phyloP scores from a whole-genome alignment of 1,140 invertebrate species.

The Mactra quadrangularis region DNA sequence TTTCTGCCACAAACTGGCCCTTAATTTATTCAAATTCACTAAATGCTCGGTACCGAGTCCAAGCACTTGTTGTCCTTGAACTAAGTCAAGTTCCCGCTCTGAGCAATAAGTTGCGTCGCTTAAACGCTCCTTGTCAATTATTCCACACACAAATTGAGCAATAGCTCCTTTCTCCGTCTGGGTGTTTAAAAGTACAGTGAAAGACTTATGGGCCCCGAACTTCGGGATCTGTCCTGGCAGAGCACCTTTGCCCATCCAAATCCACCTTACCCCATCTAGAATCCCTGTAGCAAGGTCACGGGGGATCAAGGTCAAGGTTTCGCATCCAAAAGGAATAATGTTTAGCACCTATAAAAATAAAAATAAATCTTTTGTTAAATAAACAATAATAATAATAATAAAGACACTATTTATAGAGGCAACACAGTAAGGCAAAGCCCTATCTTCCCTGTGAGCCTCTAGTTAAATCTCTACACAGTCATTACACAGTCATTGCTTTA shows the following conservation, averaged over 20 bases:
- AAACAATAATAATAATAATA: too few relatives aligned
- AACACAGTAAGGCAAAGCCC: too few relatives aligned
- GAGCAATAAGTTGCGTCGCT: neutral
- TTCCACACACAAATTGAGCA: slow-evolving; percentile 8
- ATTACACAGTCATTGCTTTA: too few relatives aligned
- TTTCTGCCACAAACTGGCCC: too few relatives aligned
- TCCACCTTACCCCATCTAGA: slow-evolving; percentile 53
- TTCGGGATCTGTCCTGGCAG: slow-evolving; percentile 26
- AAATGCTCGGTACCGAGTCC: too few relatives aligned
- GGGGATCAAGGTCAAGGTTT: slow-evolving; percentile 57
- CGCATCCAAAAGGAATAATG: slow-evolving; percentile 62
- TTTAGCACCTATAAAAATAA: slow-evolving; percentile 50
- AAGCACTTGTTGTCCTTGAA: too few relatives aligned
- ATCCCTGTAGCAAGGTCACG: slow-evolving; percentile 31
- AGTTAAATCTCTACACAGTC: too few relatives aligned
- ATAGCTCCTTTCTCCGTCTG: slow-evolving; percentile 1
- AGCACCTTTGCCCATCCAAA: slow-evolving; percentile 26
- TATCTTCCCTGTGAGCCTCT: too few relatives aligned
- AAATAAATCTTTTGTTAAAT: too few relatives aligned
- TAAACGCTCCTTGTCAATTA: neutral
- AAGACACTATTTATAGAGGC: too few relatives aligned
- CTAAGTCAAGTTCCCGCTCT: too few relatives aligned
- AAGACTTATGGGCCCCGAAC: slow-evolving; percentile 50
- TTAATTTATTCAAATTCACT: too few relatives aligned
- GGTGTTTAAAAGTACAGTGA: slow-evolving; percentile 25